phyloP scores from a whole-genome alignment of 2,888 invertebrate species.

The Pseudanteris insignis region DNA sequence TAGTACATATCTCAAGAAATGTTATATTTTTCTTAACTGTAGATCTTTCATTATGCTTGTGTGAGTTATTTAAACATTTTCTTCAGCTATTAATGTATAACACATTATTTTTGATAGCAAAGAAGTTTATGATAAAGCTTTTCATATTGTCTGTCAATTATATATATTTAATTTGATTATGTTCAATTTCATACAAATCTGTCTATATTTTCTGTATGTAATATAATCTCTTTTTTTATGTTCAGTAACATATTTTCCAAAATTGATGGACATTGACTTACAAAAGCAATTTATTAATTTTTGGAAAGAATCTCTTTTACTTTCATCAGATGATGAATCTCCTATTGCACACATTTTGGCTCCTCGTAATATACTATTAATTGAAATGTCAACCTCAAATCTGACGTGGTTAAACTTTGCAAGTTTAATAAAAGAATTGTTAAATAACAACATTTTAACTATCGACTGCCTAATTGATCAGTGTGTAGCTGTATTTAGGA shows the following conservation, averaged over 20 bases:
- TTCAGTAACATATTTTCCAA: conserved; percentile 54
- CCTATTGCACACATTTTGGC: conserved; percentile 56
- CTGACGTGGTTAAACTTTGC: conserved; percentile 54
- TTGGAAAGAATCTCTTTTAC: conserved; percentile 54
- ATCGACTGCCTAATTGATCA: conserved; percentile 71
- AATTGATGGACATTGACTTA: conserved; percentile 52
- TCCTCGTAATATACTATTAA: conserved; percentile 58
- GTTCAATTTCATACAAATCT: no score
- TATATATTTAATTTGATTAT: neutral
- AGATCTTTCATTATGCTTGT: conserved; percentile 59
- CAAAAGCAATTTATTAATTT: conserved; percentile 54
- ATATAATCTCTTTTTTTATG: no score
- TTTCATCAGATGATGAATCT: conserved; percentile 47
- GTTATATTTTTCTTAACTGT: conserved; percentile 54
- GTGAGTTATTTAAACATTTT: conserved; percentile 48
- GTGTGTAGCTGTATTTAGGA: conserved; percentile 74
- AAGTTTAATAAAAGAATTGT: conserved; percentile 62
- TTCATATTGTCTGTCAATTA: no score
- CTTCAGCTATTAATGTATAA: no score
- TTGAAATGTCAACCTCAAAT: conserved; percentile 49
- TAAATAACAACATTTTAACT: conserved; percentile 70
- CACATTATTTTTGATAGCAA: no score
- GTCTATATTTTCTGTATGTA: no score
- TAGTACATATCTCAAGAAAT: conserved; percentile 50
- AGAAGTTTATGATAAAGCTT: no score